Conservation (phyloP, 2,113 vertebrate genomes). For the Falcunculus frontatus region DNA sequence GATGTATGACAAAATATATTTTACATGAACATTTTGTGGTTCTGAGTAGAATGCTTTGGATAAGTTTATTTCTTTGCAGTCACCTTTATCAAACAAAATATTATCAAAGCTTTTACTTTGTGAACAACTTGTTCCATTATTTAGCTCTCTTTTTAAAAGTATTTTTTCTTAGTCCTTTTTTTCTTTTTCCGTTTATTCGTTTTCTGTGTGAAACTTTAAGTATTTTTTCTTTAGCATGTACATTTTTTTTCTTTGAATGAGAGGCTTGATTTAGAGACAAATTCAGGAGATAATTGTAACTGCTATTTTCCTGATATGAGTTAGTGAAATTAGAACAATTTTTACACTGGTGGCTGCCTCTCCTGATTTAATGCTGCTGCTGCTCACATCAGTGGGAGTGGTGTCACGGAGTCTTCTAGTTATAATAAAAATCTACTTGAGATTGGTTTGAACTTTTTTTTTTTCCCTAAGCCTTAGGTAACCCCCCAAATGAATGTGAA, state of each 20-base stretch:
- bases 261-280: background rate
- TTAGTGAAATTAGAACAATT: background rate
- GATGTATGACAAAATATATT: background rate
- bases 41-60: background rate
- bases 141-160: background rate
- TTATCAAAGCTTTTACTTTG: background rate
- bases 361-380: background rate
- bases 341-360: background rate
- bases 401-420: background rate
- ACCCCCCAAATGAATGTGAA: background rate
- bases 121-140: background rate
- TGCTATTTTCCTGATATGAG: background rate
- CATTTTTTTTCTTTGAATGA: background rate
- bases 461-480: background rate
- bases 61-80: background rate
- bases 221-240: background rate
- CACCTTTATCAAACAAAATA: background rate
- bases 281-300: background rate
- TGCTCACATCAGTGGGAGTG: background rate
- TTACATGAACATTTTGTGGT: background rate
- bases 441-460: background rate
- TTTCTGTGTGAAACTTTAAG: background rate
- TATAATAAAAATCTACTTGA: background rate
- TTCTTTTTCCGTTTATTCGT: background rate
- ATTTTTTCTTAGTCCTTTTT: background rate